Base-by-base conservation (phyloP, 2,888 invertebrate genomes). In the Kryphioiulus occultus region DNA sequence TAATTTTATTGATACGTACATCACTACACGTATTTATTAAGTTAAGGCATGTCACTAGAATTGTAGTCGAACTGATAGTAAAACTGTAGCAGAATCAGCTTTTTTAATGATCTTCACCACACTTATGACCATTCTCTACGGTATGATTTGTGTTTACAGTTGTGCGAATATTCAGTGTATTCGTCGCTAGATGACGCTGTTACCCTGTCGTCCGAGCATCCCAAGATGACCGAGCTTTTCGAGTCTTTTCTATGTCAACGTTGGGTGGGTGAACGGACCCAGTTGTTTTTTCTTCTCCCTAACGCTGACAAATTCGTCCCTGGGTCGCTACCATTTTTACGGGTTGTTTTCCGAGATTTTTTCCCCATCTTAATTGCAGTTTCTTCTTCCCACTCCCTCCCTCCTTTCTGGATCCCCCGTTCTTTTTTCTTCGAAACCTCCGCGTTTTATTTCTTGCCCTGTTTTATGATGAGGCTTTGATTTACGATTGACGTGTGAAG, bases 401-500 rank as follows among this genome's bases (percentile, higher is more conserved):
- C 19, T 53, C n/a, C n/a, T 53, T n/a, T n/a, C n/a, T 9, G 39
- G 9, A 5, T 53, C 53, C n/a, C n/a, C 53, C 5, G 19, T n/a
- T 53, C n/a, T 53, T 47, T 47, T 39, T 39, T 39, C 39, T 68
- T 68, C 26, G 26, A 68, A 22, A 22, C 35, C 83, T 19, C n/a
- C 83, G 83, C 39, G 35, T 83, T 35, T 83, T 83, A 83, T 83
- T 83, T 83, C 83, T 35, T 30, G 35, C 32, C 35, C 35, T 17
- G 83, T 83, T 83, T 83, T 83, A 83, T 83, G 83, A 83, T 35
- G 83, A 83, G 83, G 83, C 32, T 30, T 83, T 83, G 83, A 83
- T 83, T 83, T 83, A 83, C 35, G 83, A 83, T 83, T 83, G 83
- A 83, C 83, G 83, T 83, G 83, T 83, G 83, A 83, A 35, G 83